A percentile compares a stretch with the other conserved stretches of the same genome.
Evolutionary conservation across 2,113 vertebrate genomes (phyloP).

Genomic region (Trematocara marginatum): DNA sequence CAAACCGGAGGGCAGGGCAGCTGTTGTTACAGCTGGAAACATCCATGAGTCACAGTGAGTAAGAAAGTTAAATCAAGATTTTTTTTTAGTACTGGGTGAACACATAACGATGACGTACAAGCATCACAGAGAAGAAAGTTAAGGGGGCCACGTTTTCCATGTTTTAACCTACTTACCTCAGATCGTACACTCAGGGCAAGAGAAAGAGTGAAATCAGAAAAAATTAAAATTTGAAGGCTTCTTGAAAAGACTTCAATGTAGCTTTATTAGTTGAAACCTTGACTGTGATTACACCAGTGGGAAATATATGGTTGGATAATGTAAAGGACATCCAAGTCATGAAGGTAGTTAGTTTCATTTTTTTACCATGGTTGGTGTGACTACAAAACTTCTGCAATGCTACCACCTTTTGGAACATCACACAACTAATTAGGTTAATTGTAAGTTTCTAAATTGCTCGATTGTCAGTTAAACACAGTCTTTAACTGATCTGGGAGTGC

Average conservation of each 20-base stretch:
- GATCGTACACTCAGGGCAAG: neutral
- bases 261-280: neutral
- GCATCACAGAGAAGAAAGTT: neutral
- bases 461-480: neutral
- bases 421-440: neutral
- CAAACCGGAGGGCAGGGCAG: conserved; percentile 78
- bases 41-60: neutral
- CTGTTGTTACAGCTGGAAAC: conserved; percentile 85
- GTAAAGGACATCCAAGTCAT: neutral
- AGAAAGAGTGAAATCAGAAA: neutral
- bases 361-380: neutral
- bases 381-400: neutral
- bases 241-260: neutral
- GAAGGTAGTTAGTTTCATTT: neutral
- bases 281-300: neutral
- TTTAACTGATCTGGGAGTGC: neutral
- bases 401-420: neutral
- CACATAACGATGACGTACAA: neutral
- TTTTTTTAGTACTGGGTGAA: neutral
- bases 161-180: neutral
- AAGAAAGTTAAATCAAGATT: neutral
- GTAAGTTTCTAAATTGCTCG: neutral
- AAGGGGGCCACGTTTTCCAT: neutral
- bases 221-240: neutral
- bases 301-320: neutral